phyloP scores from a whole-genome alignment of 2,797 vertebrate species.

The Potorous gilbertii region DNA sequence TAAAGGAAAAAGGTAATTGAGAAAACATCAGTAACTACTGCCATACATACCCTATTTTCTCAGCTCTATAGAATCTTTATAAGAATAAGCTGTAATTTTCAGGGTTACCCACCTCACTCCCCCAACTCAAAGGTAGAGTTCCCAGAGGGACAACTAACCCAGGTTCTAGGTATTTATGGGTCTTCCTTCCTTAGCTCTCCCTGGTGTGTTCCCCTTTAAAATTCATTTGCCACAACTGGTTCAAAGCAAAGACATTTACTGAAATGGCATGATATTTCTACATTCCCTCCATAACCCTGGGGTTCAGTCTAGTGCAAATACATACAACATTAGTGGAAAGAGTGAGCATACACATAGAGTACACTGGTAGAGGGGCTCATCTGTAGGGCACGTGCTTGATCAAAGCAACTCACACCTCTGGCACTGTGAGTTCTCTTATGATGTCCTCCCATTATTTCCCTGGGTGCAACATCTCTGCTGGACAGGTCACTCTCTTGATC shows the following conservation, averaged over 20 bases:
- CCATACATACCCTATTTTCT: neutral
- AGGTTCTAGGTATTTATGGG: neutral
- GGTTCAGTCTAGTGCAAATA: neutral
- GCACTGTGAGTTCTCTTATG: neutral
- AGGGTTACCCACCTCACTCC: neutral
- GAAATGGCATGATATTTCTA: too few relatives aligned
- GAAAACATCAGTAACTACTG: neutral
- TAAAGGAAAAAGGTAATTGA: neutral
- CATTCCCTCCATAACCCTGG: too few relatives aligned
- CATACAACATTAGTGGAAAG: too few relatives aligned
- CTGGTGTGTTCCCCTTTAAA: too few relatives aligned
- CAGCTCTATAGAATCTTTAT: neutral
- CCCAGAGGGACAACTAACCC: neutral
- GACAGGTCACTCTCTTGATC: neutral
- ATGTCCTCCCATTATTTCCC: neutral
- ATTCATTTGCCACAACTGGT: too few relatives aligned
- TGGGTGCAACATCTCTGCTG: neutral
- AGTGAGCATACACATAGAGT: too few relatives aligned
- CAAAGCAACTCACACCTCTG: neutral
- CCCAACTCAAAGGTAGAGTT: neutral
- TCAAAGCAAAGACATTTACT: too few relatives aligned
- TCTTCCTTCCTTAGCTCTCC: neutral
- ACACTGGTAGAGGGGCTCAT: too few relatives aligned
- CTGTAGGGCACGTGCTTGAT: too few relatives aligned
- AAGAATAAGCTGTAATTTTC: neutral